phyloP scores from a whole-genome alignment of 53 echinoderm and acorn worm species.

The Zoroaster sp. region DNA sequence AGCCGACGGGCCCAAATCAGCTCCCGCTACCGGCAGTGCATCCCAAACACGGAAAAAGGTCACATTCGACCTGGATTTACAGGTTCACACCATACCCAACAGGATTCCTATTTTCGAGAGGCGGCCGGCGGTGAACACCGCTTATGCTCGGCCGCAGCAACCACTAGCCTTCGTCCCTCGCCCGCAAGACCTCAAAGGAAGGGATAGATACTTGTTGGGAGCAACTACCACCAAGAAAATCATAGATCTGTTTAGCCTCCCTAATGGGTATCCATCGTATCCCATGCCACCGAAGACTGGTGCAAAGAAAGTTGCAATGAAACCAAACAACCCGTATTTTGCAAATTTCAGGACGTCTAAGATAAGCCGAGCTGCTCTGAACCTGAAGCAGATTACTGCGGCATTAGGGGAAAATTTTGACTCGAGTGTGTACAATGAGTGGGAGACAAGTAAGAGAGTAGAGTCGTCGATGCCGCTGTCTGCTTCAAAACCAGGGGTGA shows the following conservation, averaged over 20 bases:
- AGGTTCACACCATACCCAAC: conserved; percentile 87
- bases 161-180: conserved; percentile 68
- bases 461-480: neutral
- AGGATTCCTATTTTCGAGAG: conserved; percentile 85
- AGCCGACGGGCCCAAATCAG: neutral
- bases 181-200: conserved; percentile 62
- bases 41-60: conserved; percentile 64
- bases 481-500: neutral
- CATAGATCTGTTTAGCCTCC: conserved; percentile 76
- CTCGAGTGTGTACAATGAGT: conserved; percentile 60
- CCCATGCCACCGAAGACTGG: conserved; percentile 51
- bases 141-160: conserved; percentile 44
- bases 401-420: conserved; percentile 76
- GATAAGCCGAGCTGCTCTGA: conserved; percentile 87
- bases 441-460: conserved; percentile 14
- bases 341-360: conserved; percentile 34
- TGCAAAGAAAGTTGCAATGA: conserved; percentile 5
- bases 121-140: conserved; percentile 67
- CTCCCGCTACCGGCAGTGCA: neutral
- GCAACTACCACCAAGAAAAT: conserved; percentile 82
- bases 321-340: conserved; percentile 8
- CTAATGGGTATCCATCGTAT: conserved; percentile 51
- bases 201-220: conserved; percentile 72
- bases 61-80: conserved; percentile 84
- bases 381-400: conserved; percentile 80